Evolutionary conservation across 2,797 vertebrate genomes (phyloP), one percentile per base, ranked within the genome.

Genomic region (Nannoperca australis): DNA sequence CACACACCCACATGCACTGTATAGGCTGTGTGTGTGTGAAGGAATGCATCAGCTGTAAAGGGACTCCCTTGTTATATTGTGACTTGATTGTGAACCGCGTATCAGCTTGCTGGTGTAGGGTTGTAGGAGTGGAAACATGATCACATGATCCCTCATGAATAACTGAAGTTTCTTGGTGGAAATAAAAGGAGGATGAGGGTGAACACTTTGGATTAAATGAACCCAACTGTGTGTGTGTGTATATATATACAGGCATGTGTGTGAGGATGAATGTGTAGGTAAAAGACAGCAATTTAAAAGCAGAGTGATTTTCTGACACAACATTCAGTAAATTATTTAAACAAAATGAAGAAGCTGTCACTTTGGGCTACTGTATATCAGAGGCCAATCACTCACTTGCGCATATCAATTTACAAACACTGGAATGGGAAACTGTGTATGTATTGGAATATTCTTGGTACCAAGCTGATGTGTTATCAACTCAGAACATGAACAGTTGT

Each of bases 51-150:
- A 56, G 75, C 76, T 7, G 91, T 94, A 93, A 94, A 95, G 92
- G 85, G 93, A 94, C 90, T 93, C 93, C 85, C 88, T 93, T 94
- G 90, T 93, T 92, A 82, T 90, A 91, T 88, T 91, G 88, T 84
- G 92, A 90, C 86, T 82, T 70, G 70, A 65, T 87, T 91, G 88
- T 91, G 92, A 77, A 27, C 72, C 60, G 86, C 84, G 89, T 94
- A 93, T 94, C 91, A 71, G 84, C 84, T 95, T 92, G 89, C 91
- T 90, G 90, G 91, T 93, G 89, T 91, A 73, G 85, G 67, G 78
- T 89, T 86, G 88, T 90, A 85, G 76, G 91, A 88, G 74, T 86
- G 85, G 93, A 93, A 93, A 94, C 87, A 72, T n/a, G 91, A 93
- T 82, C 82, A 85, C 67, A 84, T 81, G 92, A 93, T 92, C 89